Evolutionary conservation across 2,888 invertebrate species (phyloP).

Genomic region (Limnephilus lunatus): DNA sequence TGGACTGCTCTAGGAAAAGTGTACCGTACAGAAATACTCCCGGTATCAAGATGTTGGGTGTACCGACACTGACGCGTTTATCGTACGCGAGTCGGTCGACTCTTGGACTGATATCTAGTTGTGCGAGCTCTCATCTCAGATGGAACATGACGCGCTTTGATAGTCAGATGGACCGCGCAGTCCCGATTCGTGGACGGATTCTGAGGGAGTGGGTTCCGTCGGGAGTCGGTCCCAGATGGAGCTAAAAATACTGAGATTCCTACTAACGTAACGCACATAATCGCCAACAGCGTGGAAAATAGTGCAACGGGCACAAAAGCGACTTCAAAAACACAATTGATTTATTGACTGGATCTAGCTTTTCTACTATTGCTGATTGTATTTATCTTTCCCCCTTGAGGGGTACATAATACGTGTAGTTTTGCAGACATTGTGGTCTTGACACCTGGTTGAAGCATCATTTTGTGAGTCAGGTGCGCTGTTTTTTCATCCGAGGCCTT

Average conservation of each 20-base stretch:
- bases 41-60: slow-evolving; percentile 27
- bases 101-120: slow-evolving; percentile 41
- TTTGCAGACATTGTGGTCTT: slow-evolving; percentile 28
- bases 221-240: slow-evolving; percentile 57
- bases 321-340: not conserved
- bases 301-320: slow-evolving; percentile 17
- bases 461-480: slow-evolving; percentile 37
- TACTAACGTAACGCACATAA: slow-evolving; percentile 9
- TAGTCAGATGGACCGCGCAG: slow-evolving; percentile 40
- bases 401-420: not conserved
- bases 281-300: slow-evolving; percentile 37
- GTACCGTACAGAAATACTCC: slow-evolving; percentile 56
- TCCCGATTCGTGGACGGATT: slow-evolving; percentile 45
- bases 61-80: slow-evolving; percentile 49
- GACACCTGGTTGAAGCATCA: slow-evolving; percentile 38
- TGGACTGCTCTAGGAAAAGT: slow-evolving; percentile 57
- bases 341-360: not conserved
- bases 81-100: slow-evolving; percentile 51
- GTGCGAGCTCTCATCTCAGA: slow-evolving; percentile 25
- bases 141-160: slow-evolving; percentile 29
- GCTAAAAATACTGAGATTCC: slow-evolving; percentile 52
- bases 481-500: slow-evolving; percentile 10
- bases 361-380: slow-evolving; percentile 6
- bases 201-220: slow-evolving; percentile 36
- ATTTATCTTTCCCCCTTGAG: slow-evolving; percentile 13